A percentile compares a stretch with the other conserved stretches of the same genome.
phyloP scores from a whole-genome alignment of 92 coral and sea anemone species.

The Porites rus region DNA sequence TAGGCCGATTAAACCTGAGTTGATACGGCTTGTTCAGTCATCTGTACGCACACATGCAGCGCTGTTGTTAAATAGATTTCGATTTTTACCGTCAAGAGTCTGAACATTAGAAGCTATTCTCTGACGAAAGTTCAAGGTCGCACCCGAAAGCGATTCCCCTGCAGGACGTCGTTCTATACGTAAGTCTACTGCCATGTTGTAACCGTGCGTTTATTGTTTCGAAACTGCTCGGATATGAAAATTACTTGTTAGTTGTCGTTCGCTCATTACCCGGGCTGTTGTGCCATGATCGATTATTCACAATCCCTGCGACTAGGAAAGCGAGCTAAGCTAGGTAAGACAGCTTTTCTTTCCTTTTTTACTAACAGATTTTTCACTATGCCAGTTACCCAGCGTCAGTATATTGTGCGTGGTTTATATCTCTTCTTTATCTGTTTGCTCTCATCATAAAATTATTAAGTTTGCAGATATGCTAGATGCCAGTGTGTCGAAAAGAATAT shows the following conservation, averaged over 20 bases:
- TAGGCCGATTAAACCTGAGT: neutral
- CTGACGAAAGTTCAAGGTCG: slow-evolving; percentile 12
- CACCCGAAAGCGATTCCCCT: neutral
- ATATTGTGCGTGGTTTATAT: too few species aligned
- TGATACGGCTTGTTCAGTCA: neutral
- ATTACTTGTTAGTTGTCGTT: neutral
- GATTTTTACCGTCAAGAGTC: neutral
- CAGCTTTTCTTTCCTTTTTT: neutral
- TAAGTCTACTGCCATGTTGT: slow-evolving; percentile 11
- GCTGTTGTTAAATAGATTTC: neutral
- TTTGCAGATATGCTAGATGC: too few species aligned
- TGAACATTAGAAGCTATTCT: neutral
- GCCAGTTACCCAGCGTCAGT: neutral
- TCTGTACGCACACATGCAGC: neutral
- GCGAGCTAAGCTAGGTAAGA: neutral
- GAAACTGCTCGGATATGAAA: neutral
- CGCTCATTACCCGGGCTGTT: neutral
- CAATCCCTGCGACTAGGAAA: neutral
- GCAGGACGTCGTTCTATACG: slow-evolving; percentile 18
- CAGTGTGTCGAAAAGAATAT: neutral
- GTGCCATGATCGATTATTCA: neutral
- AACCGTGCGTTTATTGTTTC: neutral
- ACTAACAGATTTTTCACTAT: neutral
- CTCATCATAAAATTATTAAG: neutral
- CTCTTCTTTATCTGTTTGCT: too few species aligned